Evolutionary conservation across 2,888 invertebrate species (phyloP).

Genomic region (Netelia melanura): DNA sequence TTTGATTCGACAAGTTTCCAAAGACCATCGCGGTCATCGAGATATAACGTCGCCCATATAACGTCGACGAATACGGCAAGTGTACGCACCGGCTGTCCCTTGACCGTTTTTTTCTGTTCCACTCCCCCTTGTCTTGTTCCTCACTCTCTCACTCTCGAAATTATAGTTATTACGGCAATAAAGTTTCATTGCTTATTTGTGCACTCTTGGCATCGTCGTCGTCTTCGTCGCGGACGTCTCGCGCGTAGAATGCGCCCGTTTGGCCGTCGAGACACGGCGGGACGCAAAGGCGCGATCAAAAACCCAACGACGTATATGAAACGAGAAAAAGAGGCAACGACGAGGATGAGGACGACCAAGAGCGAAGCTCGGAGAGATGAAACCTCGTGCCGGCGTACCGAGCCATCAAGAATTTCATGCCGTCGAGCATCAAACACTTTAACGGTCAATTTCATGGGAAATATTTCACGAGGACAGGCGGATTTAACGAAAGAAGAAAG

Average conservation of each 20-base stretch:
- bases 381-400: constrained; percentile 45
- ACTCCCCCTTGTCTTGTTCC: background rate
- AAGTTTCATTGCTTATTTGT: constrained; percentile 79
- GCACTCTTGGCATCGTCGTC: constrained; percentile 37
- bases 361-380: constrained; percentile 51
- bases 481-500: background rate
- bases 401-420: background rate
- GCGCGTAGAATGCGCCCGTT: constrained; percentile 57
- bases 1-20: constrained; percentile 40
- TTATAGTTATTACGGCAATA: constrained; percentile 80
- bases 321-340: constrained; percentile 21
- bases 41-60: constrained; percentile 6
- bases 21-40: background rate
- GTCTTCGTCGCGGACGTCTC: constrained; percentile 23
- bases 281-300: constrained; percentile 12
- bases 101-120: constrained; percentile 27
- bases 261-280: constrained; percentile 33
- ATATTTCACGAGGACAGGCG: background rate
- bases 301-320: constrained; percentile 29
- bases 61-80: constrained; percentile 61
- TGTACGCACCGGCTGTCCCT: constrained; percentile 29
- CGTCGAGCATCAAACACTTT: too few species aligned
- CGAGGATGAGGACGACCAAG: background rate
- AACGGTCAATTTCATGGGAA: background rate
- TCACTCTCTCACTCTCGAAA: constrained; percentile 64